These are phyloP conservation scores for Sus cebifrons DNA, from an alignment of 2,797 vertebrate genomes.

Conservation along the genomic window DNA sequence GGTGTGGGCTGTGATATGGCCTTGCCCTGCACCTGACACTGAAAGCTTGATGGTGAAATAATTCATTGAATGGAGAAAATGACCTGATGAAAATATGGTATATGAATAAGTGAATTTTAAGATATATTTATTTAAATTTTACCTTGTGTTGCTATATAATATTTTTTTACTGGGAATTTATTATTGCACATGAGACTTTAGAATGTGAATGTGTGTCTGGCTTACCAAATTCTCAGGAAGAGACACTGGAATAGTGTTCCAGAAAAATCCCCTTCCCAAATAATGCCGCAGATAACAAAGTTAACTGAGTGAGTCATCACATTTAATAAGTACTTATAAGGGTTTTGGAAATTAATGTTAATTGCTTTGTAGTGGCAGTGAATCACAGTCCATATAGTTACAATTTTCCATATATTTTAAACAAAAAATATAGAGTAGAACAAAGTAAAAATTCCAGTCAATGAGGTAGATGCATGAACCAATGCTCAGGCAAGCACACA, in stretches of 20 bases:
- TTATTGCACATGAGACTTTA: constrained; percentile 16
- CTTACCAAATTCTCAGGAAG: constrained; percentile 33
- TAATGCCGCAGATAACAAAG: constrained; percentile 11
- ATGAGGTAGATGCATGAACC: not conserved
- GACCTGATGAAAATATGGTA: constrained; percentile 5
- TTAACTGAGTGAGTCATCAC: not conserved
- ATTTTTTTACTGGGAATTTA: not conserved
- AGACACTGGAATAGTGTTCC: not conserved
- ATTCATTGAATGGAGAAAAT: constrained; percentile 29
- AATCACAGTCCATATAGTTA: not conserved
- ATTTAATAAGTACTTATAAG: not conserved
- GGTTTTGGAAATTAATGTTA: constrained; percentile 51
- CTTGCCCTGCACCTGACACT: not conserved
- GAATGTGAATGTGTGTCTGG: not conserved
- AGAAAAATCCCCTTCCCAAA: not conserved
- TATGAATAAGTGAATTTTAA: constrained; percentile 14
- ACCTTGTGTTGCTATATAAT: not conserved
- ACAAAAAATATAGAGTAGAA: not conserved
- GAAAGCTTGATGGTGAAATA: not conserved
- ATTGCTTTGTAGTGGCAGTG: not conserved
- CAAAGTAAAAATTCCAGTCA: constrained; percentile 52
- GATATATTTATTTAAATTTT: constrained; percentile 19
- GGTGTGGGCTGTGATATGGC: not conserved
- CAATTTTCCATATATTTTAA: not conserved
- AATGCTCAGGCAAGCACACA: not conserved